Evolutionary conservation across 2,797 vertebrate species (phyloP), one percentile per base, ranked within the genome.

Genomic region (Orestias chungarensis): DNA sequence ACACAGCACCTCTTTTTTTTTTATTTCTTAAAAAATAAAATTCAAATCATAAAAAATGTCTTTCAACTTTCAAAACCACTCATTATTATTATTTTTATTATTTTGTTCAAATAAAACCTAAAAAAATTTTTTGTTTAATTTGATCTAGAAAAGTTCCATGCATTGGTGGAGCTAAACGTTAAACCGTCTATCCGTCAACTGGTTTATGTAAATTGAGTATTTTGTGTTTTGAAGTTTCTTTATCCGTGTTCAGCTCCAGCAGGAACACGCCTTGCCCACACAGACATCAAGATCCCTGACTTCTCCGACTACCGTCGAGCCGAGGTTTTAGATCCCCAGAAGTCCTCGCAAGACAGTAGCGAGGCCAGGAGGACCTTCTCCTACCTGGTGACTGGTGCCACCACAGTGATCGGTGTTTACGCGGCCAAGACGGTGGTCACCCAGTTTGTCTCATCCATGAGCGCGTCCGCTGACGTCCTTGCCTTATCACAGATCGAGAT

Each of bases 401-500:
- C 93, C 0, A 86, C 94, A 0, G 93, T 97, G 14, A 76, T 95
- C 3, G 71, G 91, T 0, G 92, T 97, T 0, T 97, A 97, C 0
- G 31, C 93, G 0, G 96, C 97, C 83, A 97, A 98, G 90, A 97
- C 95, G 0, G 84, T 80, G 0, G 96, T 97, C 84, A 85, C 88
- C 25, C 96, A 97, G 91, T 97, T 98, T 0, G 68, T 99, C 65
- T 94, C 95, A 43, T 96, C 95, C 77, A 95, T 98, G 95, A 97
- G 95, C 3, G 96, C 96, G 11, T 96, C 96, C 1, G 97, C 96
- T 0, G 96, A 98, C 0, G 96, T 97, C 62, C 83, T 97, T 82
- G 96, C 97, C 0, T 71, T 98, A 90, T 96, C 96, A 2, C 94
- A 98, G 87, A 96, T 97, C 0, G 96, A 99, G 88, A 84, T 98